Base-by-base conservation (phyloP, 2,888 invertebrate species). In the Drosophila suboccidentalis region DNA sequence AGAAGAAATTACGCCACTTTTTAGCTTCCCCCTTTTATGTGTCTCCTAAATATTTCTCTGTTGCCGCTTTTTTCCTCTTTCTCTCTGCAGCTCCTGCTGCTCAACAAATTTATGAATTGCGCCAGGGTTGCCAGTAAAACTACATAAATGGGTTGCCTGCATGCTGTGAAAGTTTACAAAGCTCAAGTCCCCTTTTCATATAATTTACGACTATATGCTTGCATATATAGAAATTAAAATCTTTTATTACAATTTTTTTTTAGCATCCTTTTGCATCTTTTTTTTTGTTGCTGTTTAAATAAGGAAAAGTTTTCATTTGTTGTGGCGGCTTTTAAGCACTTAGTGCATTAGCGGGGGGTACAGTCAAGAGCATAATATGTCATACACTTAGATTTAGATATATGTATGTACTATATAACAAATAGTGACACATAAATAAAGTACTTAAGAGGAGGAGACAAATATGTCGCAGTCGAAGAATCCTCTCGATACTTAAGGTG, bases 151-250 rank as follows among this genome's bases (percentile, higher is more conserved):
- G 62, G 71, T 75, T 76, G 76, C 76, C 71, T 66, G 62, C 76
- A 60, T 75, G 80, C 76, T 79, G 88, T 55, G 80, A 75, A 71
- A 77, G 80, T 82, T 87, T 71, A 73, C 85, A 84, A 82, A 89
- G 72, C 80, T 72, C 60, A 76, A 82, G 80, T 36, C 82, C 70
- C 61, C 84, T 72, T 81, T 78, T 80, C 63, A 85, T 85, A 75
- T 85, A 64, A 78, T 73, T 81, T 81, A 73, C 70, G 64, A 50
- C 54, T 49, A 57, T 49, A 60, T 60, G 57, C 64, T 47, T 13
- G 68, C 57, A 70, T 59, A 73, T 78, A 78, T 69, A 70, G 58
- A 78, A 78, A 80, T 65, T 78, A 77, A 72, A 67, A 67, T 77
- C 59, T 80, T 78, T 80, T 72, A 71, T 71, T 76, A 46, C 55